phyloP scores from a whole-genome alignment of 2,888 invertebrate genomes.

The Acanthosepion esculentum region DNA sequence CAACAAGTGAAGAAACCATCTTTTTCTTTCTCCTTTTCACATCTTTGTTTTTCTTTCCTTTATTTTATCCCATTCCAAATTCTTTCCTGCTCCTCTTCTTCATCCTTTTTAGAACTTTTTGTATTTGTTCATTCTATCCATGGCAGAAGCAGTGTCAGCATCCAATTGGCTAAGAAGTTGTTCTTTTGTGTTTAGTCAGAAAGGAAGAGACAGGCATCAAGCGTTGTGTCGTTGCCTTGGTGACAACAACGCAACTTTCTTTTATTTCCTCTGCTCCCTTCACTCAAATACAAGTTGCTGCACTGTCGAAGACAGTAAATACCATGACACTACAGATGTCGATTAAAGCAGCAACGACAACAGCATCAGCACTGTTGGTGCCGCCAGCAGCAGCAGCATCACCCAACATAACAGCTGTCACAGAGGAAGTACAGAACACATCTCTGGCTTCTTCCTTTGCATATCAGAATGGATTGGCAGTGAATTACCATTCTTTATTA shows the following conservation, averaged over 20 bases:
- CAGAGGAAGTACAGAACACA: constrained; percentile 51
- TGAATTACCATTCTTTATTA: not conserved
- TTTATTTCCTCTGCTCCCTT: constrained; percentile 45
- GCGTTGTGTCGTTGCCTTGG: not conserved
- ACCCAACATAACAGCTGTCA: constrained; percentile 47
- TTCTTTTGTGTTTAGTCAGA: constrained; percentile 24
- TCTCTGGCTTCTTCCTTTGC: not conserved
- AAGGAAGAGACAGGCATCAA: not conserved
- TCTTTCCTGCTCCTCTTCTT: not conserved
- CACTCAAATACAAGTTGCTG: constrained; percentile 49
- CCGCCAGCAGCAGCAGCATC: constrained; percentile 47
- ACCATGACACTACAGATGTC: constrained; percentile 48
- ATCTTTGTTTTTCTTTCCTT: not conserved
- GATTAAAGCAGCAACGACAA: constrained; percentile 50
- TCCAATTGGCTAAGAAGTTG: not conserved
- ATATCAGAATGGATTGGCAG: not conserved
- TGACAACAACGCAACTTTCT: not conserved
- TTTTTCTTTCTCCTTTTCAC: not conserved
- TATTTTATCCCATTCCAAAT: not conserved
- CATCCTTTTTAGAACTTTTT: not conserved
- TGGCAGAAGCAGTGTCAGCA: not conserved
- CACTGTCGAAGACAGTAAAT: constrained; percentile 48
- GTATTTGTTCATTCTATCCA: constrained; percentile 14
- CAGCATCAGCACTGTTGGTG: not conserved
- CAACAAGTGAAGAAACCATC: not conserved